Evolutionary conservation across 2,113 vertebrate genomes (phyloP).

Genomic region (Indri indri): DNA sequence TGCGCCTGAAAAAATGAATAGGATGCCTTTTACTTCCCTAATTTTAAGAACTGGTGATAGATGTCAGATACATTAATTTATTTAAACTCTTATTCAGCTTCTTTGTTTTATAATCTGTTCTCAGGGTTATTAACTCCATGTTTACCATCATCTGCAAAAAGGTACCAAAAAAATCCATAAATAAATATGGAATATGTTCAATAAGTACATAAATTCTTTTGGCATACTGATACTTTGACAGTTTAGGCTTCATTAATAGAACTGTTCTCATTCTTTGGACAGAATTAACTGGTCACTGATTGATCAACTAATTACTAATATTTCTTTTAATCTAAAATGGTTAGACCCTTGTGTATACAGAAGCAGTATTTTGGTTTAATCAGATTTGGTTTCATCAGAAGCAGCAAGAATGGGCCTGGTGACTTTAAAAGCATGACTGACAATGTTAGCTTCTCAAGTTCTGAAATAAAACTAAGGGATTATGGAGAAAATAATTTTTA

Average conservation of each 20-base stretch:
- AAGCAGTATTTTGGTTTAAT: slow-evolving; percentile 19
- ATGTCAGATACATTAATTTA: slow-evolving; percentile 59
- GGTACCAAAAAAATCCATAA: slow-evolving; percentile 63
- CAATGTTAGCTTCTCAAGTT: slow-evolving; percentile 19
- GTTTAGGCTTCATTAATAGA: slow-evolving; percentile 11
- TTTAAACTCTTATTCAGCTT: slow-evolving; percentile 53
- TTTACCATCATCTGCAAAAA: slow-evolving; percentile 69
- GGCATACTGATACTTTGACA: not conserved
- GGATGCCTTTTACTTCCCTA: not conserved
- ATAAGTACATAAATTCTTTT: slow-evolving; percentile 25
- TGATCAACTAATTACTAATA: not conserved
- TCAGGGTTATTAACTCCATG: slow-evolving; percentile 73
- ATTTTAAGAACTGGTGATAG: slow-evolving; percentile 36
- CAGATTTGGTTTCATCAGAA: not conserved
- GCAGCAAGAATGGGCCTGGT: not conserved
- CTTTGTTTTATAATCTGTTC: slow-evolving; percentile 63
- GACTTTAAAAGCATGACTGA: slow-evolving; percentile 16
- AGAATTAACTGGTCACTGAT: not conserved
- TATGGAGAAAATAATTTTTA: slow-evolving; percentile 23
- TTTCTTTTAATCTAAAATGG: slow-evolving; percentile 45
- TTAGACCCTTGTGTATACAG: not conserved
- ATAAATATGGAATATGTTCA: not conserved
- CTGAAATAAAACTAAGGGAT: slow-evolving; percentile 15
- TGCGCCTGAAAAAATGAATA: not conserved
- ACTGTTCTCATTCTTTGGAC: slow-evolving; percentile 5